Evolutionary conservation across 2,888 invertebrate species (phyloP).

Genomic region (Macrosoma leucophasiata): DNA sequence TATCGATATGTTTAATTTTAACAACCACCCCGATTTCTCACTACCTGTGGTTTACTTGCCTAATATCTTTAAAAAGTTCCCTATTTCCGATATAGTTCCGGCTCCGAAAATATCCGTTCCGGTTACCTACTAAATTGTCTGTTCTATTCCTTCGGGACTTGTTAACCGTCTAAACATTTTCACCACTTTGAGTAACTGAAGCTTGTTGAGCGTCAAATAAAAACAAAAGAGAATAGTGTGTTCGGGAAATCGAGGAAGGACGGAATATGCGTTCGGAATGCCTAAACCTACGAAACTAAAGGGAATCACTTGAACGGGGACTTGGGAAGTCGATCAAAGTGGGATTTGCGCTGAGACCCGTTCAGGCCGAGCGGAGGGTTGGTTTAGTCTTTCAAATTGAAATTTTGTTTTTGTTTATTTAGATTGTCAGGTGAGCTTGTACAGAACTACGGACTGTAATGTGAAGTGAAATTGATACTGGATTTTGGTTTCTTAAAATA

Average conservation of each 20-base stretch:
- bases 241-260: conserved; percentile 32
- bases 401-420: conserved; percentile 62
- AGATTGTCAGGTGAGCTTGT: conserved; percentile 46
- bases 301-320: conserved; percentile 40
- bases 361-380: conserved; percentile 33
- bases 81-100: conserved; percentile 1
- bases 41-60: conserved; percentile 25
- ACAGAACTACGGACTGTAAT: conserved; percentile 21
- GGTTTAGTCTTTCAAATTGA: conserved; percentile 52
- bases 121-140: conserved; percentile 3
- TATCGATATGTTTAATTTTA: conserved; percentile 50
- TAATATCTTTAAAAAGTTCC: conserved; percentile 7
- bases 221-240: conserved; percentile 24
- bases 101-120: conserved; percentile 5
- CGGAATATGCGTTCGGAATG: conserved; percentile 38
- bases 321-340: conserved; percentile 58
- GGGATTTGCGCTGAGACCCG: conserved; percentile 56
- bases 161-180: conserved; percentile 11
- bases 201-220: conserved; percentile 14
- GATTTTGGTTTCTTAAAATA: too few species aligned
- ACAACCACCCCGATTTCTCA: conserved; percentile 42
- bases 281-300: conserved; percentile 45
- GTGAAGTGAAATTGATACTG: conserved; percentile 17
- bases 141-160: conserved; percentile 10
- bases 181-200: conserved; percentile 11